These are phyloP conservation scores for Drosophila saltans DNA, from an alignment of 1,140 invertebrate genomes.

Conservation along the genomic window DNA sequence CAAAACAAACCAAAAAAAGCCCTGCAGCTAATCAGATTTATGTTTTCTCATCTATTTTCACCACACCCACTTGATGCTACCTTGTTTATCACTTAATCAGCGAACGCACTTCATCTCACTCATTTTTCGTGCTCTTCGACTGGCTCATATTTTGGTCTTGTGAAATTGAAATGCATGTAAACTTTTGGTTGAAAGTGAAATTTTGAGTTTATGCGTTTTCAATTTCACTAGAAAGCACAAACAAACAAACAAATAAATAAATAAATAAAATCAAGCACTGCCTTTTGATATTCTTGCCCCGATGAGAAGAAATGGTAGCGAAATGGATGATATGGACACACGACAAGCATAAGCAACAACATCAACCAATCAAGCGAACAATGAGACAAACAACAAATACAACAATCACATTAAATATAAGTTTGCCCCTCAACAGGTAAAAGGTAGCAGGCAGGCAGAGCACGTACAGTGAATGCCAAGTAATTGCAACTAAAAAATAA, in stretches of 20 bases:
- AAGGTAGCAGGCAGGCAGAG: not conserved
- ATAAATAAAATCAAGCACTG: constrained; percentile 7
- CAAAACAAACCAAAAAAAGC: not conserved
- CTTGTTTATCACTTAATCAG: constrained; percentile 51
- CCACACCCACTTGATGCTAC: not conserved
- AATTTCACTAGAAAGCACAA: constrained; percentile 76
- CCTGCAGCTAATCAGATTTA: constrained; percentile 36
- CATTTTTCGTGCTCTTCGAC: not conserved
- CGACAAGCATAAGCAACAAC: constrained; percentile 29
- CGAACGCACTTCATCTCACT: constrained; percentile 33
- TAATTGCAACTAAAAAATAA: not conserved
- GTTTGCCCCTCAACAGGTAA: not conserved
- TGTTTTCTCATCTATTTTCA: not conserved
- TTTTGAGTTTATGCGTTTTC: constrained; percentile 66
- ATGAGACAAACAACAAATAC: not conserved
- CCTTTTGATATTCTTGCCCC: constrained; percentile 69
- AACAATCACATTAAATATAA: not conserved
- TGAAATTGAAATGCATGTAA: constrained; percentile 32
- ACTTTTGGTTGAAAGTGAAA: constrained; percentile 66
- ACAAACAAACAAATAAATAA: constrained; percentile 2
- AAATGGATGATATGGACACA: constrained; percentile 62
- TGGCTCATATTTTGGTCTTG: constrained; percentile 20
- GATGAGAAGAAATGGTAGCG: constrained; percentile 53
- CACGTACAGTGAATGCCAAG: constrained; percentile 41
- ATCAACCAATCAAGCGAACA: not conserved